Conservation (phyloP, 2,797 vertebrate species). For the Hippocampus kuda region DNA sequence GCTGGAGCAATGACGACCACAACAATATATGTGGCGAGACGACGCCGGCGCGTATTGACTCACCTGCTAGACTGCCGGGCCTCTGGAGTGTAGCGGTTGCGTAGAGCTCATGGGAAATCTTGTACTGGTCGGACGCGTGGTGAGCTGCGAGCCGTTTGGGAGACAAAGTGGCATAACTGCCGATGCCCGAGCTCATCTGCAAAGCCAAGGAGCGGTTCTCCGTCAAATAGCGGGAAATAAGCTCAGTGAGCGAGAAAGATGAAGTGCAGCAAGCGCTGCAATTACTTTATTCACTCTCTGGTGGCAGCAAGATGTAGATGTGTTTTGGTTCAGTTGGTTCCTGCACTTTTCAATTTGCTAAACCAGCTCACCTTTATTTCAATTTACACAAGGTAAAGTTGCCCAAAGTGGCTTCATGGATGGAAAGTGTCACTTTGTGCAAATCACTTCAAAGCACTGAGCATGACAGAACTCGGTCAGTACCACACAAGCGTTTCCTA, state of each 20-base stretch:
- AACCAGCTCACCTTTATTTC: constrained; percentile 8
- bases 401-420: constrained; percentile 12
- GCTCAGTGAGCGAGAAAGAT: neutral
- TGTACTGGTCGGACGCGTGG: constrained; percentile 90
- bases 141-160: constrained; percentile 87
- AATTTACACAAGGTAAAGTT: constrained; percentile 8
- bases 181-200: constrained; percentile 87
- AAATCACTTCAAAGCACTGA: constrained; percentile 16
- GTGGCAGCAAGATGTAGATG: constrained; percentile 7
- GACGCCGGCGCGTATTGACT: constrained; percentile 28
- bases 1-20: neutral
- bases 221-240: constrained; percentile 6
- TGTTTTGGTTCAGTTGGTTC: constrained; percentile 3
- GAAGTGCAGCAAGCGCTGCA: neutral
- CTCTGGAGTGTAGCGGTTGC: constrained; percentile 92
- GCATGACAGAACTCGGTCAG: neutral
- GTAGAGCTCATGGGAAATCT: constrained; percentile 93
- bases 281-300: constrained; percentile 3
- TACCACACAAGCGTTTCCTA: neutral
- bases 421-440: constrained; percentile 13
- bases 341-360: neutral
- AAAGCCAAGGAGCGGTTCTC: constrained; percentile 14
- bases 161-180: constrained; percentile 94
- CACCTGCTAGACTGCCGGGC: constrained; percentile 93
- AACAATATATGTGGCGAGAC: neutral